These are phyloP conservation scores for Anas flavirostris DNA, from an alignment of 2,797 vertebrate genomes.

Conservation along the genomic window DNA sequence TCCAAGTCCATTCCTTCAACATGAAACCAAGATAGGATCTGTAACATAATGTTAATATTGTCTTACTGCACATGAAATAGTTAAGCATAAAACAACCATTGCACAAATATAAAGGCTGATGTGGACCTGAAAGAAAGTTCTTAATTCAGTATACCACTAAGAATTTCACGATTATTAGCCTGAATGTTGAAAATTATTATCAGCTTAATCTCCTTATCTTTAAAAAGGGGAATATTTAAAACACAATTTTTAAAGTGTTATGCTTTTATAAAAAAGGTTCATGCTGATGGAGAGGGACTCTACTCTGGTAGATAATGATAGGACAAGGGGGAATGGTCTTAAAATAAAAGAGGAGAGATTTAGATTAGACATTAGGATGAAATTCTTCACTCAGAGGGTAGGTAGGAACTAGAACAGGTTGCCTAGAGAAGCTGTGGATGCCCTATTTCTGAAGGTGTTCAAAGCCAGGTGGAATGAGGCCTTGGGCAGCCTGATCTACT, in stretches of 20 bases:
- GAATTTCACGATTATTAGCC: background rate
- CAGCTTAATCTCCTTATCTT: background rate
- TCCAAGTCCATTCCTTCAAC: background rate
- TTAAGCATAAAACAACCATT: background rate
- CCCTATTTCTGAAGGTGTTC: too few species aligned
- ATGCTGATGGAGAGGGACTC: background rate
- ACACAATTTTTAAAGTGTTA: background rate
- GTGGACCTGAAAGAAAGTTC: background rate
- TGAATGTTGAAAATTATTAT: background rate
- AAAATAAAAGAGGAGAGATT: too few species aligned
- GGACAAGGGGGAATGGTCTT: too few species aligned
- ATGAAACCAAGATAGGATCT: background rate
- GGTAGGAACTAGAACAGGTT: too few species aligned
- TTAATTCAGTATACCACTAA: background rate
- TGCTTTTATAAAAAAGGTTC: background rate
- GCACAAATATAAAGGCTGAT: background rate
- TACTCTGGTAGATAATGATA: too few species aligned
- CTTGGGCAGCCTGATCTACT: too few species aligned
- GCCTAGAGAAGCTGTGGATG: too few species aligned
- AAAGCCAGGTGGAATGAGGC: too few species aligned
- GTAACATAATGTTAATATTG: background rate
- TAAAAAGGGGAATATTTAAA: background rate
- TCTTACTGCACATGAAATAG: background rate
- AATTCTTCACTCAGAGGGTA: too few species aligned
- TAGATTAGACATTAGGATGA: too few species aligned